phyloP scores from a whole-genome alignment of 2,113 vertebrate genomes.

The Salvelinus sp. region DNA sequence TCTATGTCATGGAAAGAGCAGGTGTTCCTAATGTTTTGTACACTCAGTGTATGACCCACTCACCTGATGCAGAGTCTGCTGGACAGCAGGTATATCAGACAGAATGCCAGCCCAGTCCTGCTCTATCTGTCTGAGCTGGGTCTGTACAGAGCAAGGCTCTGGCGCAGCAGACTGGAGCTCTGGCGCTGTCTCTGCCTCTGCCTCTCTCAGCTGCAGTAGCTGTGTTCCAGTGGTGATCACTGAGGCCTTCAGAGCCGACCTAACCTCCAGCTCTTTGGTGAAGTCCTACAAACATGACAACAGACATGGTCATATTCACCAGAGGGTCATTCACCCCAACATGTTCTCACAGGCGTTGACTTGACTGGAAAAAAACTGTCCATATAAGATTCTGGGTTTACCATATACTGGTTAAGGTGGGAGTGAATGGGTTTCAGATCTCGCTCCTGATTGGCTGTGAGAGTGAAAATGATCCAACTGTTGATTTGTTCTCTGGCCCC shows the following conservation, averaged over 20 bases:
- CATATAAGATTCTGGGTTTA: conserved; percentile 61
- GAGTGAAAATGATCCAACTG: conserved; percentile 74
- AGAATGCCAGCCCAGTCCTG: conserved; percentile 81
- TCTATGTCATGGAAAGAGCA: too few relatives aligned
- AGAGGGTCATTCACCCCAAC: not conserved
- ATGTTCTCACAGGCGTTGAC: not conserved
- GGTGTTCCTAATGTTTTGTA: too few relatives aligned
- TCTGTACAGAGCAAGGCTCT: conserved; percentile 49
- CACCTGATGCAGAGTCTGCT: conserved; percentile 85
- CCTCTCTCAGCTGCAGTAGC: conserved; percentile 77
- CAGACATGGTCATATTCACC: not conserved
- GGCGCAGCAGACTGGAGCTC: conserved; percentile 3
- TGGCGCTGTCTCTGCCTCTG: conserved; percentile 48
- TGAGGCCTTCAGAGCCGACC: conserved; percentile 76
- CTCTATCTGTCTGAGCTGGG: conserved; percentile 77
- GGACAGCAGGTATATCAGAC: conserved; percentile 71
- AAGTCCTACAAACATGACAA: conserved; percentile 71
- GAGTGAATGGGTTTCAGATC: conserved; percentile 65
- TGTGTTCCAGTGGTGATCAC: conserved; percentile 78
- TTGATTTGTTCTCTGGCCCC: conserved; percentile 74
- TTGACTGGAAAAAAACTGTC: not conserved
- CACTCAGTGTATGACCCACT: conserved; percentile 6
- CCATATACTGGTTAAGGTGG: conserved; percentile 76
- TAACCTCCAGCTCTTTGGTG: conserved; percentile 80
- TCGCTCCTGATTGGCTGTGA: conserved; percentile 67